Base-by-base conservation (phyloP, 2,797 vertebrate species). In the Cetoscarus ocellatus region DNA sequence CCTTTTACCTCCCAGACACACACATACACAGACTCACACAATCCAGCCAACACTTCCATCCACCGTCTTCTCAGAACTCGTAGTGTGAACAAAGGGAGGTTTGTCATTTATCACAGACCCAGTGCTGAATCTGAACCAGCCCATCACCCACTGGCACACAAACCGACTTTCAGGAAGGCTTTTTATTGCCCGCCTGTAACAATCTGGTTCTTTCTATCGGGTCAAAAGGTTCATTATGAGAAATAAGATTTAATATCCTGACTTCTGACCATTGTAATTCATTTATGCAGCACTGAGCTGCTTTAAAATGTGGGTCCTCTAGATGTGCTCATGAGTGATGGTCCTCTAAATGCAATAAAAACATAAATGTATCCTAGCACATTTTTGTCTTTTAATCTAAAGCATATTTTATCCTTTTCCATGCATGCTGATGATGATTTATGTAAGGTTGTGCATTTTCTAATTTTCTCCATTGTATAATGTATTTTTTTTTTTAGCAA, bases 1-100 rank as follows among this genome's bases (percentile, higher is more conserved):
- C 77, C 85, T 86, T 86, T 86, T 52, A 67, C 73, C 59, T 71
- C 39, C 38, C 40, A 55, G n/a, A n/a, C n/a, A 69, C 43, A 60
- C n/a, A 27, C 66, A 53, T 47, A 54, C 52, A 62, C 75, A 53
- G 19, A 36, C 55, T 13, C 72, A 55, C 47, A 61, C 39, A 39
- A 35, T 19, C 40, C 53, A 70, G 15, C 45, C 44, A 73, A 67
- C 77, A 77, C 70, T 63, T 38, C 17, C 55, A 67, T 55, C 61
- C 60, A 62, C 75, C 58, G 61, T 68, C 63, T 77, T 39, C 42
- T 18, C 18, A 58, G 40, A 71, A 62, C 57, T 65, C 59, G 49
- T 38, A 8, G 9, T 57, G 44, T 7, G 67, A 18, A 89, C 85
- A 91, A 85, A 82, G 73, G 68, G 13, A 6, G 8, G 63, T 73